These are phyloP conservation scores for Drosophila sp. DNA, from an alignment of 1,140 invertebrate species.

Conservation along the genomic window DNA sequence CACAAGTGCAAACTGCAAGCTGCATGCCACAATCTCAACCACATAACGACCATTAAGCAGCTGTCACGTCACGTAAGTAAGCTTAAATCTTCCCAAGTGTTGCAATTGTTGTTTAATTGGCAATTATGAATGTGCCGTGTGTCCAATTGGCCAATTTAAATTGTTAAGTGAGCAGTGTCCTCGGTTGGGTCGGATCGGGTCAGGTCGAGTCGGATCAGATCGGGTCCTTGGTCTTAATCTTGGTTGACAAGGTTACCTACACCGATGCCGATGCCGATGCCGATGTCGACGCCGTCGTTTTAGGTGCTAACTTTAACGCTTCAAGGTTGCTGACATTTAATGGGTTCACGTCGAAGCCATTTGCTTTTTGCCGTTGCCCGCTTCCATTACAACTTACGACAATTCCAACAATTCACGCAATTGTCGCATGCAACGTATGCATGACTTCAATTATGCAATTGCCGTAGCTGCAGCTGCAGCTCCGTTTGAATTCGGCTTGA, in stretches of 20 bases:
- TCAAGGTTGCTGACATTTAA: constrained; percentile 65
- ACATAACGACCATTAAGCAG: constrained; percentile 7
- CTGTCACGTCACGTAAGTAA: constrained; percentile 34
- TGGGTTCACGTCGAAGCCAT: constrained; percentile 47
- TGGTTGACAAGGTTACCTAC: constrained; percentile 27
- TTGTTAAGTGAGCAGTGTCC: constrained; percentile 6
- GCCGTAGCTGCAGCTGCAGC: constrained; percentile 15
- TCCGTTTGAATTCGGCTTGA: not conserved
- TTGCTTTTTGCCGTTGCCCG: constrained; percentile 16
- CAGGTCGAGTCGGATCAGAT: too few species aligned
- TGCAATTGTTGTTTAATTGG: constrained; percentile 7
- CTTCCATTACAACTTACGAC: constrained; percentile 24
- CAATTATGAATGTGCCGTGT: constrained; percentile 32
- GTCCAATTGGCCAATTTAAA: constrained; percentile 27
- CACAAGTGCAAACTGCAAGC: constrained; percentile 9
- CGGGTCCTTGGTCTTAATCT: not conserved
- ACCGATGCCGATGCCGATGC: not conserved
- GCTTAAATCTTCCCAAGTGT: constrained; percentile 6
- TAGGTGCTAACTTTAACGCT: constrained; percentile 51
- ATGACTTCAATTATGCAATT: constrained; percentile 37
- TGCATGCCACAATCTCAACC: not conserved
- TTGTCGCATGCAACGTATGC: constrained; percentile 17
- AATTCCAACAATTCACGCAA: constrained; percentile 19
- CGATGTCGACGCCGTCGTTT: not conserved
- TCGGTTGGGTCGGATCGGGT: constrained; percentile 13